Base-by-base conservation (phyloP, 2,888 invertebrate genomes). In the Mythimna loreyi region DNA sequence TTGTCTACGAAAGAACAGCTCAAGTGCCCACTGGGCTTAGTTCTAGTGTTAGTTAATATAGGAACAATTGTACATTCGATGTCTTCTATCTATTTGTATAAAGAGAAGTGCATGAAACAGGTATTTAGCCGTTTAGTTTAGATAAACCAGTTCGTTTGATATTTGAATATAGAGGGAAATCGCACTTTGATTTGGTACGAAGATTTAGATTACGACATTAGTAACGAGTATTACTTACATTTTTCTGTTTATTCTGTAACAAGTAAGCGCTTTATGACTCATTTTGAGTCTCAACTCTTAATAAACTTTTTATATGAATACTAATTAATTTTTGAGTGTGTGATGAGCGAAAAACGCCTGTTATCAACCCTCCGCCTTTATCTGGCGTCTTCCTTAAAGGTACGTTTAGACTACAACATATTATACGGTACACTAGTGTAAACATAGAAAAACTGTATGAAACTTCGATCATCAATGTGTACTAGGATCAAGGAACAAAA, bases 11-110 rank as follows among this genome's bases (percentile, higher is more conserved):
- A 43, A 72, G 72, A 67, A 67, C 69, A 80, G 85, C 85, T 82
- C 71, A 82, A 82, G 47, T 55, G 53, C 72, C 78, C 78, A 5
- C 21, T 68, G 65, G 75, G 60, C 45, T 16, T 85, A 76, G 49
- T 36, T 49, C 55, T 80, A 85, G 64, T 55, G 36, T 30, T 82
- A 82, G 69, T 69, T 67, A 74, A 62, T 73, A 62, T 82, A 85
- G 73, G 47, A 72, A 72, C 59, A 68, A 75, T 60, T 82, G 83
- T 85, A 80, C 77, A 82, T 85, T 80, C 49, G 50, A 84, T 72
- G 67, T 82, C 73, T 72, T 82, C 64, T 72, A 68, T 58, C 52
- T 84, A 81, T 70, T 75, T 79, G 72, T 82, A 80, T 77, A 77
- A 77, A 85, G 50, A 47, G 61, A 73, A 80, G 68, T 73, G 64